Percentiles rank a stretch among this genome's conserved stretches.
phyloP scores from a whole-genome alignment of 2,797 vertebrate species.

The Chromobotia macracanthus region DNA sequence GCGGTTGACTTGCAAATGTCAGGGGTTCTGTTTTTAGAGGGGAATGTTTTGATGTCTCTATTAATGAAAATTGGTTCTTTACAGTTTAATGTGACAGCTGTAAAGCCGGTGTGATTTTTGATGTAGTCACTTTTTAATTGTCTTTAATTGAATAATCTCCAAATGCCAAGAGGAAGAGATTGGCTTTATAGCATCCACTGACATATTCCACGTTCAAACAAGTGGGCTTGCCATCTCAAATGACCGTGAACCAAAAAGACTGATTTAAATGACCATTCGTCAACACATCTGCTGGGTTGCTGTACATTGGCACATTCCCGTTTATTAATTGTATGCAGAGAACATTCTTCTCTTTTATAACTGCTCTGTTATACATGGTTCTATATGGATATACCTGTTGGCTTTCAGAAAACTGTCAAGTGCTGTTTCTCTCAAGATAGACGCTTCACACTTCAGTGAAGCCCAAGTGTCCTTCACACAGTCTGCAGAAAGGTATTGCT shows the following conservation, averaged over 20 bases:
- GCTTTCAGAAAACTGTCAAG: conserved; percentile 27
- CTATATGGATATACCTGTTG: conserved; percentile 24
- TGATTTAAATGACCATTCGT: conserved; percentile 26
- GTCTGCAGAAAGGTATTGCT: neutral
- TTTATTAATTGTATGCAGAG: neutral
- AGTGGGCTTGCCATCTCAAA: conserved; percentile 28
- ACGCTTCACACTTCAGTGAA: conserved; percentile 39
- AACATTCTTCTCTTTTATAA: neutral
- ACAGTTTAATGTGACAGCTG: conserved; percentile 35
- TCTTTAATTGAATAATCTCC: neutral
- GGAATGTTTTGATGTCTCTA: neutral
- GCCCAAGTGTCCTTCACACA: conserved; percentile 35
- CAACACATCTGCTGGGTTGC: neutral
- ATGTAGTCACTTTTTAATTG: conserved; percentile 39
- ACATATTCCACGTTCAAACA: conserved; percentile 46
- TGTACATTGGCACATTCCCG: neutral
- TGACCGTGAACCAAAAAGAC: conserved; percentile 41
- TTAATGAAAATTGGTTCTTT: conserved; percentile 13
- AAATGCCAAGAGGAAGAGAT: conserved; percentile 34
- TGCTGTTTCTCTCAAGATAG: conserved; percentile 37
- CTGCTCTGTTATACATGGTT: neutral
- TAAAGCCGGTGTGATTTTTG: conserved; percentile 38
- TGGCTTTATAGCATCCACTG: neutral
- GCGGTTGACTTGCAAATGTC: neutral
- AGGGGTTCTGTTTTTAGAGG: neutral